phyloP scores from a whole-genome alignment of 2,113 vertebrate species.

The Sturnus vulgaris region DNA sequence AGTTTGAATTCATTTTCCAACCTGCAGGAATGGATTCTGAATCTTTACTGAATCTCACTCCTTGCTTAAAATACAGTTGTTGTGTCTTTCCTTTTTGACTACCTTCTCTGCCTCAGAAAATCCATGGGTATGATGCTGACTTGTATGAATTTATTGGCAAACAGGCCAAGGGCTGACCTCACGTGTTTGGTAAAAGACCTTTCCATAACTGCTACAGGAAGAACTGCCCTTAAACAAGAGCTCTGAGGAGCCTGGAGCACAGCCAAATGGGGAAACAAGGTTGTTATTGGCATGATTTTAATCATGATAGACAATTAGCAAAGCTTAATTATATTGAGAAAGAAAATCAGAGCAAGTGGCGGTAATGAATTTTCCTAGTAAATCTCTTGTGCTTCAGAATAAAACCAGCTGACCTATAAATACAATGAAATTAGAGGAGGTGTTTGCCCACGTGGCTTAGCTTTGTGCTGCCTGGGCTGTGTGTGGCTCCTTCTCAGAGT shows the following conservation, averaged over 20 bases:
- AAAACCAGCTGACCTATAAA: constrained; percentile 76
- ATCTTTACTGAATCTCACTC: background rate
- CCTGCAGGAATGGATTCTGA: background rate
- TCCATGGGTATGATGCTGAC: background rate
- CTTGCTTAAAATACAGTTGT: background rate
- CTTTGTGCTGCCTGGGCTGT: constrained; percentile 33
- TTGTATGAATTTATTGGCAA: background rate
- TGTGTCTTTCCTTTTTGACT: background rate
- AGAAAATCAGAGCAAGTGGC: constrained; percentile 70
- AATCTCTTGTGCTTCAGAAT: constrained; percentile 71
- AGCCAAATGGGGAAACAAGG: constrained; percentile 73
- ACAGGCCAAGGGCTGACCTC: background rate
- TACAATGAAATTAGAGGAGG: constrained; percentile 59
- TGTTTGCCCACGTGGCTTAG: constrained; percentile 49
- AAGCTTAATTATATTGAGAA: constrained; percentile 78
- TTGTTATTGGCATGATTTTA: constrained; percentile 81
- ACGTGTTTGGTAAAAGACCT: background rate
- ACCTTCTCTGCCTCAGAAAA: background rate
- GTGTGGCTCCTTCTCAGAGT: background rate
- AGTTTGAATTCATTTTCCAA: background rate
- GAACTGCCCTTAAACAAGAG: constrained; percentile 69
- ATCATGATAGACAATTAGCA: constrained; percentile 81
- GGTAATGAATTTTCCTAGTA: constrained; percentile 76
- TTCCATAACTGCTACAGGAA: constrained; percentile 58
- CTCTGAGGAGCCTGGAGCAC: constrained; percentile 66